A percentile compares a stretch with the other conserved stretches of the same genome.
These are phyloP conservation scores for Drosophila bunnanda DNA, from an alignment of 2,888 invertebrate genomes.

Conservation along the genomic window DNA sequence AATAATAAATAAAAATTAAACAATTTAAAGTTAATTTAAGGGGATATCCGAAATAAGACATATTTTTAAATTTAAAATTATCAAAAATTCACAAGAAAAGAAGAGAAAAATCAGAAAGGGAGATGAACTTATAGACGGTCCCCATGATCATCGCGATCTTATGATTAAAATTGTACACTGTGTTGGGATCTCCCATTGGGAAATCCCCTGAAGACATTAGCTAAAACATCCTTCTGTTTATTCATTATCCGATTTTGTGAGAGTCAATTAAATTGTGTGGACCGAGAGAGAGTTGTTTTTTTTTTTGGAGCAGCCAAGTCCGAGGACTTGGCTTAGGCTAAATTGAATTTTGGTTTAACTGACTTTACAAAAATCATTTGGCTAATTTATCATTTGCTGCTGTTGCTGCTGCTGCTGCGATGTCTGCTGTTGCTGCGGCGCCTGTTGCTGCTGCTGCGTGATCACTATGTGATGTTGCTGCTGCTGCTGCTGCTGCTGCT, in stretches of 20 bases:
- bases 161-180: constrained; percentile 55
- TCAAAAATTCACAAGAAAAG: not conserved
- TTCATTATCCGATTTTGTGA: constrained; percentile 73
- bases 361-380: constrained; percentile 84
- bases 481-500: constrained; percentile 37
- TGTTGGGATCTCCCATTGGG: not conserved
- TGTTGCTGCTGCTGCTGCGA: constrained; percentile 74
- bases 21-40: not conserved
- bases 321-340: constrained; percentile 4
- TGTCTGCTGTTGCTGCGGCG: constrained; percentile 61
- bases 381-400: constrained; percentile 83
- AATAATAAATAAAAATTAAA: not conserved
- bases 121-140: not conserved
- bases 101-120: not conserved
- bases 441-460: constrained; percentile 73
- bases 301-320: constrained; percentile 40
- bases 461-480: constrained; percentile 77
- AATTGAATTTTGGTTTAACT: constrained; percentile 78
- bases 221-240: constrained; percentile 33
- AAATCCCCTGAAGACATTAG: constrained; percentile 39
- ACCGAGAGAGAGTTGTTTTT: constrained; percentile 55
- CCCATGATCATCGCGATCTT: constrained; percentile 18
- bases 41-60: accelerated
- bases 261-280: constrained; percentile 74
- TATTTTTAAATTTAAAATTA: not conserved